Percentiles rank a stretch among this genome's conserved stretches.
Conservation (phyloP, 2,113 vertebrate species). For the Ophthalmolycus amberensis region DNA sequence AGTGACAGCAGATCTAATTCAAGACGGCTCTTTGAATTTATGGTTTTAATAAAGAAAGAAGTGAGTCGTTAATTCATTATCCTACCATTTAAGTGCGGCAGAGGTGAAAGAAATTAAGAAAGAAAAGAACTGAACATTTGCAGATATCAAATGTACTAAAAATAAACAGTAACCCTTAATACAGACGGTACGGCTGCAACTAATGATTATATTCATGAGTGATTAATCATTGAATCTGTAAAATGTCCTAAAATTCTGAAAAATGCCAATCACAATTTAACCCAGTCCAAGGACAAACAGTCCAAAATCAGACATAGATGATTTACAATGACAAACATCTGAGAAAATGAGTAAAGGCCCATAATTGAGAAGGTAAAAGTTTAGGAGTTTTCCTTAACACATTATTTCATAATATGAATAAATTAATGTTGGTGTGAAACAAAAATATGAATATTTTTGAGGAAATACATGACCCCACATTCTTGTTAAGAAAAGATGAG, state of each 20-base stretch:
- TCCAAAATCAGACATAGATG: neutral
- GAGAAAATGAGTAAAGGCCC: neutral
- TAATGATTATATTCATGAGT: neutral
- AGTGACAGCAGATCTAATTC: conserved; percentile 4
- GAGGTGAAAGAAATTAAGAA: neutral
- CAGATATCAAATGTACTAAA: neutral
- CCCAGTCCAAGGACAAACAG: neutral
- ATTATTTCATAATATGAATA: neutral
- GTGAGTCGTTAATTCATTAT: conserved; percentile 6
- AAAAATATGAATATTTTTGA: neutral
- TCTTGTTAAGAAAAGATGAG: neutral
- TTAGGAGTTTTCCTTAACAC: neutral
- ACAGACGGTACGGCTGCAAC: neutral
- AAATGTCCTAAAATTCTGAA: neutral
- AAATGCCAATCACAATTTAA: neutral
- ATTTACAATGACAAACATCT: neutral
- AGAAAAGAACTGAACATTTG: neutral
- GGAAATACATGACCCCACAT: neutral
- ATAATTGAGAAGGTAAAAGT: neutral
- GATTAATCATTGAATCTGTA: neutral
- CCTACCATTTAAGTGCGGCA: neutral
- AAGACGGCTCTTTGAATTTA: conserved; percentile 1
- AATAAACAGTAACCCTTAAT: neutral
- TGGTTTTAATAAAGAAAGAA: neutral
- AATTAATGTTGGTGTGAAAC: neutral